Evolutionary conservation across 2,797 vertebrate species (phyloP).

Genomic region (Sebastes steindachneri): DNA sequence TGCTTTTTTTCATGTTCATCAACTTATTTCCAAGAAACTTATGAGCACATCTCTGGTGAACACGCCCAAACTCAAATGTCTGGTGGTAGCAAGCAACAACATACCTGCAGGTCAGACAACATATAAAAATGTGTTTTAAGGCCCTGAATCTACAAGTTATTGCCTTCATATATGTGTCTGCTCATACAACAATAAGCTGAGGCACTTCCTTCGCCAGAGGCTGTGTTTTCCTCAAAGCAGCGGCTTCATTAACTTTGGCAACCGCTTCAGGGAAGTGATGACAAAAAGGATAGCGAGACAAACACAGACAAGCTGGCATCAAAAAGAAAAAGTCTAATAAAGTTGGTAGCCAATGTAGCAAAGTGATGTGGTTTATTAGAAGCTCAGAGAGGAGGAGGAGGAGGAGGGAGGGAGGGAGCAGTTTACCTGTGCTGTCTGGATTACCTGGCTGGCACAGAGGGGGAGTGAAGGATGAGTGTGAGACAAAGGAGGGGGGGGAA

Average conservation of each 20-base stretch:
- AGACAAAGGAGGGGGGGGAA: slow-evolving; percentile 57
- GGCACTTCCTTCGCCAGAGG: slow-evolving; percentile 24
- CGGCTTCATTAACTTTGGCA: slow-evolving; percentile 33
- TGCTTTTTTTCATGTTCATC: too few species aligned
- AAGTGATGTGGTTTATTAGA: background rate
- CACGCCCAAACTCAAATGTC: background rate
- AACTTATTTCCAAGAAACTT: too few species aligned
- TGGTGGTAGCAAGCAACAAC: too few species aligned
- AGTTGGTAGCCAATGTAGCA: background rate
- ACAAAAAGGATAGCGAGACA: slow-evolving; percentile 22
- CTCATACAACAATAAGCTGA: slow-evolving; percentile 28
- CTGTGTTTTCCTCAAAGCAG: slow-evolving; percentile 22
- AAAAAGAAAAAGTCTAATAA: slow-evolving; percentile 12
- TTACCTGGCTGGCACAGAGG: slow-evolving; percentile 50
- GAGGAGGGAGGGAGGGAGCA: background rate
- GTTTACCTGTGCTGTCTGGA: slow-evolving; percentile 40
- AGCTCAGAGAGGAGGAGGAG: background rate
- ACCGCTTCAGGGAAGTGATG: slow-evolving; percentile 13
- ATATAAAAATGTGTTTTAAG: background rate
- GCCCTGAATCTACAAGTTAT: slow-evolving; percentile 32
- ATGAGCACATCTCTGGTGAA: too few species aligned
- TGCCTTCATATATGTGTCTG: slow-evolving; percentile 4
- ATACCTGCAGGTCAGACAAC: background rate
- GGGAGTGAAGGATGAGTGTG: slow-evolving; percentile 34
- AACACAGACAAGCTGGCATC: slow-evolving; percentile 19